These are phyloP conservation scores for Stichopus horrens DNA, from an alignment of 53 echinoderm and acorn worm genomes.

Conservation along the genomic window DNA sequence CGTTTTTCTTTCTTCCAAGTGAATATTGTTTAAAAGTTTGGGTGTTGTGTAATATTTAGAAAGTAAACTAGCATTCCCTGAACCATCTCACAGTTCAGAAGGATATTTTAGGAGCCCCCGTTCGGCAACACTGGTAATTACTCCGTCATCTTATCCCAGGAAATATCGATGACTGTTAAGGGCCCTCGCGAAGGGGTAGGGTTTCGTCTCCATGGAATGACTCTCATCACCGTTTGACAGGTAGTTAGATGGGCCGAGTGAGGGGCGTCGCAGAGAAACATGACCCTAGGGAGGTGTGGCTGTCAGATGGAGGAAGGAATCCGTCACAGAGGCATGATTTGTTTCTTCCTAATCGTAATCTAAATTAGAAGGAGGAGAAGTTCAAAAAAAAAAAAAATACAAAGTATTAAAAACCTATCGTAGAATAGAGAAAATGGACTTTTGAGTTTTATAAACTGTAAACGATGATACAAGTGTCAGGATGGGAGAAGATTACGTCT, in stretches of 20 bases:
- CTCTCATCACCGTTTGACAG: background rate
- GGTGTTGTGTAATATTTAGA: no score
- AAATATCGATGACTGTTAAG: background rate
- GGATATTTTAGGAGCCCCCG: background rate
- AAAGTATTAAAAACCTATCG: no score
- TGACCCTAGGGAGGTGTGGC: background rate
- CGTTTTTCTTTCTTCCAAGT: no score
- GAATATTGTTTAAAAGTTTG: no score
- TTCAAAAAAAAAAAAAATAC: no score
- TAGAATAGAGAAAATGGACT: no score
- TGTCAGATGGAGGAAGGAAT: background rate
- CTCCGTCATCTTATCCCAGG: background rate
- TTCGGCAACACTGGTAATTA: background rate
- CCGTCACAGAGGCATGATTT: background rate
- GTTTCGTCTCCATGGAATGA: background rate
- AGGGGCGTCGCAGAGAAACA: background rate
- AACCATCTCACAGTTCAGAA: background rate
- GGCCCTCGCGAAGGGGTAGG: background rate
- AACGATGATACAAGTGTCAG: no score
- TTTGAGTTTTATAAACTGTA: no score
- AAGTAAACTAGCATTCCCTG: no score
- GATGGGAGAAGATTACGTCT: no score
- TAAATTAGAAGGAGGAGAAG: background rate
- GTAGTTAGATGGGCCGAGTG: background rate
- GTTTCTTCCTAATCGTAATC: background rate